Evolutionary conservation across 1,140 invertebrate species (phyloP).

Genomic region (Diabrotica undecimpunctata): DNA sequence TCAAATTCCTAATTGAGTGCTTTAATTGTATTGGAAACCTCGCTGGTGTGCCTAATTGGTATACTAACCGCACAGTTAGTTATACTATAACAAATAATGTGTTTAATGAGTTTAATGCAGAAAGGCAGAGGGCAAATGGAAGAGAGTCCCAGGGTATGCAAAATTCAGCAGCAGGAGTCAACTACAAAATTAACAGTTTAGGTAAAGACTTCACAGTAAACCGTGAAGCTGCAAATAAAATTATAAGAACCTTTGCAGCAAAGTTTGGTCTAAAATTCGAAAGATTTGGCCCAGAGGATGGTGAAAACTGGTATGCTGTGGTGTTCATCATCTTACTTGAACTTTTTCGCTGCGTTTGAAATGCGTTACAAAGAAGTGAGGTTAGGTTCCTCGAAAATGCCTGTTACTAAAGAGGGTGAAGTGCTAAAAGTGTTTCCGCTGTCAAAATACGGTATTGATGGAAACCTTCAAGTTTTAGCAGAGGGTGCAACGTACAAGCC

Average conservation of each 20-base stretch:
- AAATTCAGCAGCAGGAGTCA: neutral
- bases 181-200: neutral
- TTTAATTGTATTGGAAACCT: neutral
- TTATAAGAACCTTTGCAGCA: neutral
- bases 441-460: slow-evolving; percentile 19
- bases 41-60: neutral
- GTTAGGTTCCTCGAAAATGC: slow-evolving; percentile 16
- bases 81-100: neutral
- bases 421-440: slow-evolving; percentile 4
- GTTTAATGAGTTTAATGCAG: neutral
- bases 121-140: slow-evolving; percentile 3
- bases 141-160: neutral
- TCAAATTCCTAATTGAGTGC: neutral
- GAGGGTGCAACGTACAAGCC: slow-evolving; percentile 21
- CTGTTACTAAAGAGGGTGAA: slow-evolving; percentile 1
- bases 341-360: slow-evolving; percentile 17
- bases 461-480: slow-evolving; percentile 18
- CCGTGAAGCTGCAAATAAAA: neutral
- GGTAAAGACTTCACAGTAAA: neutral
- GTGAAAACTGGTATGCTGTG: slow-evolving; percentile 19
- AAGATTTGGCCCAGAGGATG: neutral
- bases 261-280: neutral
- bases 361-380: slow-evolving; percentile 20
- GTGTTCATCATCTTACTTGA: slow-evolving; percentile 15
- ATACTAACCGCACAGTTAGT: neutral